These are phyloP conservation scores for Chroicocephalus ridibundus DNA, from an alignment of 2,113 vertebrate species.

Conservation along the genomic window DNA sequence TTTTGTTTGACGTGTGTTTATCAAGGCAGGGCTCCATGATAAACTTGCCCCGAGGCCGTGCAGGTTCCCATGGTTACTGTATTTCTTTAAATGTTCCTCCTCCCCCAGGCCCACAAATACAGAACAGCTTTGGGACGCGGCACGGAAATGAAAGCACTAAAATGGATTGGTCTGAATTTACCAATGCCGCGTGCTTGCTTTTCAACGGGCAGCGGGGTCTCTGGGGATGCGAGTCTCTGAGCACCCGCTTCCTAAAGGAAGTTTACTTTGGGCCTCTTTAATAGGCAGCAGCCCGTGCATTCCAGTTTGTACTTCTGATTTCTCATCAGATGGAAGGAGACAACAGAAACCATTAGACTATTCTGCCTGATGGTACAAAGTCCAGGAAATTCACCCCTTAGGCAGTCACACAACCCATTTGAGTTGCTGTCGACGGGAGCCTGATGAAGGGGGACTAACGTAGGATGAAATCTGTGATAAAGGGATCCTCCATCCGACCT, in stretches of 20 bases:
- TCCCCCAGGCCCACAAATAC: neutral
- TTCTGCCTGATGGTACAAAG: neutral
- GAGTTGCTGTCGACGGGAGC: neutral
- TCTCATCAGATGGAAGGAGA: neutral
- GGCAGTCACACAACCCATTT: neutral
- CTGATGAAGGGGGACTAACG: neutral
- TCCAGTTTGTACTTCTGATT: neutral
- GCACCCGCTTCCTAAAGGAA: conserved; percentile 33
- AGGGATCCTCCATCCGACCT: neutral
- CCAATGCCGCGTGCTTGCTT: neutral
- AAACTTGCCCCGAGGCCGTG: neutral
- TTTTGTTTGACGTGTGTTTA: neutral
- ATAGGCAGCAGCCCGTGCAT: neutral
- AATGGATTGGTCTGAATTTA: neutral
- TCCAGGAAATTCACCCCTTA: neutral
- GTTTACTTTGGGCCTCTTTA: conserved; percentile 43
- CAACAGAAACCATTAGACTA: neutral
- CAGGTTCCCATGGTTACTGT: neutral
- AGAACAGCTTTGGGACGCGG: neutral
- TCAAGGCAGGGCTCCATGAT: conserved; percentile 1
- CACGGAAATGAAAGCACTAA: neutral
- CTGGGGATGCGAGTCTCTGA: neutral
- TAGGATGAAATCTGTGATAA: neutral
- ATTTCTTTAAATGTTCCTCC: neutral
- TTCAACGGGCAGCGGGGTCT: neutral